Evolutionary conservation across 2,888 invertebrate genomes (phyloP), one percentile per base, ranked within the genome.

Genomic region (Chironomus tentans): DNA sequence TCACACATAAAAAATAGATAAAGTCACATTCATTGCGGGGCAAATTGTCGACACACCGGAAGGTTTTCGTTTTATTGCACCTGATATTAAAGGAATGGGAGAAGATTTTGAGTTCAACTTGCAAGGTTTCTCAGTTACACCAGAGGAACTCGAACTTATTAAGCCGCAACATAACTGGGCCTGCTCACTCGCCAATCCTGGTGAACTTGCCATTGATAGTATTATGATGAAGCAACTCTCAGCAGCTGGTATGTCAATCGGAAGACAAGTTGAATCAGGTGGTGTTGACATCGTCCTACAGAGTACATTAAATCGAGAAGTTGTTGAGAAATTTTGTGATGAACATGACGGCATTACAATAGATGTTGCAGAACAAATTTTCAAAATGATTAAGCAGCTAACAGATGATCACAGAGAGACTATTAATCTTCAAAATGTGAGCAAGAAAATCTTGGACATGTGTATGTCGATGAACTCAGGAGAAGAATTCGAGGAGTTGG

Each of bases 1-100:
- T 50, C 13, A 15, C 50, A 12, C 7, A 2, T 15, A 56, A 50
- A n/a, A 56, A 6, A 56, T 18, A 56, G 56, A 65, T 12, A 65
- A 47, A 50, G 87, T 91, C 2, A 90, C 90, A 76, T 92, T 92
- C 82, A 88, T 92, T 4, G 92, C 92, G 5, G 92, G 92, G 0
- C 92, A 92, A 85, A 91, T 92, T 7, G 86, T 92, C 47, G 87
- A 90, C 81, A 92, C 91, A 22, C 88, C 89, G 62, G 89, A 88
- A 80, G 92, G 92, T 0, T 85, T 89, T 1, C 88, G 88, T 78
- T 91, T 90, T 80, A 88, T 91, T 4, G 90, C 90, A 0, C 90
- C 90, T 22, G 90, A 90, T 80, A 83, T 90, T 3, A 88, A 86
- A 7, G 89, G 90, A 80, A 89, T 88, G 0, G 87, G 88, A 70